phyloP scores from a whole-genome alignment of 2,888 invertebrate species.

The Dysmachus trigonus region DNA sequence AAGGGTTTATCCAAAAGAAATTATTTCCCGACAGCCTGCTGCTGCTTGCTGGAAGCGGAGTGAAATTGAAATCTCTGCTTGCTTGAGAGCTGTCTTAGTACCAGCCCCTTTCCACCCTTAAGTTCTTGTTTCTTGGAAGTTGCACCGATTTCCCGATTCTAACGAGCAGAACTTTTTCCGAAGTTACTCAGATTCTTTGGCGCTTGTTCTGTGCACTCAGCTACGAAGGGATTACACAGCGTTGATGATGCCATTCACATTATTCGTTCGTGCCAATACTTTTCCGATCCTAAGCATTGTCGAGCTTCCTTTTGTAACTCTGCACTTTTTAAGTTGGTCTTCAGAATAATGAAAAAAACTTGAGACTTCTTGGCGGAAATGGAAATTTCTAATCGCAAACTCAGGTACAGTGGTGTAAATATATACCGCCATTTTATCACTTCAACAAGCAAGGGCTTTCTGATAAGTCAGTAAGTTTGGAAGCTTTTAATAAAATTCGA shows the following conservation, averaged over 20 bases:
- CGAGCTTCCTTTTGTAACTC: background rate
- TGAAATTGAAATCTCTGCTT: constrained; percentile 17
- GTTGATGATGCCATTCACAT: background rate
- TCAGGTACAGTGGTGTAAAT: background rate
- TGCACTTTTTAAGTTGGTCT: background rate
- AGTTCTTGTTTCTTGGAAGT: background rate
- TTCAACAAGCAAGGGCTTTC: too few species aligned
- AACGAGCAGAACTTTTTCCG: background rate
- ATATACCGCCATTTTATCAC: background rate
- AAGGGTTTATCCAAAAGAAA: background rate
- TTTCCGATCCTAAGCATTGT: background rate
- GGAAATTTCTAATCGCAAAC: background rate
- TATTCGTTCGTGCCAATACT: background rate
- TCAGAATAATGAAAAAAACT: background rate
- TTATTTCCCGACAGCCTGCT: background rate
- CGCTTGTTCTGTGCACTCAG: background rate
- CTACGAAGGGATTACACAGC: background rate
- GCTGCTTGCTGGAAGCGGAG: background rate
- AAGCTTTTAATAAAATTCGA: too few species aligned
- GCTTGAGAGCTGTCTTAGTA: background rate
- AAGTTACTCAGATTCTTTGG: background rate
- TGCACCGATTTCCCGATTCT: background rate
- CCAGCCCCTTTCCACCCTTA: background rate
- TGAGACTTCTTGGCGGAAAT: background rate
- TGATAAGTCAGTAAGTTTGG: too few species aligned